Percentiles rank a stretch among this genome's conserved stretches.
phyloP scores from a whole-genome alignment of 2,113 vertebrate species.

The Clarias gariepinus region DNA sequence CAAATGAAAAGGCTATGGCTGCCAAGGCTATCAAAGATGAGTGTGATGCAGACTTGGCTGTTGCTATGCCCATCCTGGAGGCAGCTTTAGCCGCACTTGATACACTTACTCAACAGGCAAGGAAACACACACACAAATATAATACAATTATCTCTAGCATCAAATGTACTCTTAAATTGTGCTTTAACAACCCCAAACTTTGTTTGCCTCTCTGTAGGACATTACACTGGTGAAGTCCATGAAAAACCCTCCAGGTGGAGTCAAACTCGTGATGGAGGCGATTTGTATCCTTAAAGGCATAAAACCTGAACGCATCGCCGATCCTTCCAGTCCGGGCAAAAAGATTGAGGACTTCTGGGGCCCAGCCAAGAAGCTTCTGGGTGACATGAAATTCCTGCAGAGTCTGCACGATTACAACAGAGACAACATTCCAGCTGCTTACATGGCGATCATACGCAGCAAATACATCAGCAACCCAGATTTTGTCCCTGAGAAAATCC shows the following conservation, averaged over 20 bases:
- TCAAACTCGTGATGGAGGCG: conserved; percentile 91
- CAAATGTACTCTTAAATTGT: background rate
- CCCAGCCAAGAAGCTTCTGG: conserved; percentile 86
- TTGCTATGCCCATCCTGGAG: conserved; percentile 82
- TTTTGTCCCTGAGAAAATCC: conserved; percentile 88
- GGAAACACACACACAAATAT: background rate
- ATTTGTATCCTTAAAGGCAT: conserved; percentile 91
- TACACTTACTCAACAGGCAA: conserved; percentile 84
- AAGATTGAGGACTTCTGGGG: conserved; percentile 92
- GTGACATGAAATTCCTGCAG: conserved; percentile 87
- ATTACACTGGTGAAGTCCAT: conserved; percentile 92
- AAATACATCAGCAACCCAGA: conserved; percentile 89
- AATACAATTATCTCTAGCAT: too few species aligned
- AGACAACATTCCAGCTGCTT: conserved; percentile 81
- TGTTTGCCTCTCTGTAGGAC: conserved; percentile 71
- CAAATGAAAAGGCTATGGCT: conserved; percentile 86
- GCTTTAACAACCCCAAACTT: background rate
- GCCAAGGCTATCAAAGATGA: conserved; percentile 91
- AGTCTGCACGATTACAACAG: conserved; percentile 90
- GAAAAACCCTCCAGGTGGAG: conserved; percentile 87
- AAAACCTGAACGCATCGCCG: conserved; percentile 84
- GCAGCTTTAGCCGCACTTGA: conserved; percentile 82
- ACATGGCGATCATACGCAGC: conserved; percentile 81
- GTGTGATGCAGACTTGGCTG: conserved; percentile 85
- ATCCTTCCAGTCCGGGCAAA: conserved; percentile 82